Percentiles rank a stretch among this genome's conserved stretches.
Evolutionary conservation across 2,888 invertebrate species (phyloP).

Genomic region (Epirrhoe tristata): DNA sequence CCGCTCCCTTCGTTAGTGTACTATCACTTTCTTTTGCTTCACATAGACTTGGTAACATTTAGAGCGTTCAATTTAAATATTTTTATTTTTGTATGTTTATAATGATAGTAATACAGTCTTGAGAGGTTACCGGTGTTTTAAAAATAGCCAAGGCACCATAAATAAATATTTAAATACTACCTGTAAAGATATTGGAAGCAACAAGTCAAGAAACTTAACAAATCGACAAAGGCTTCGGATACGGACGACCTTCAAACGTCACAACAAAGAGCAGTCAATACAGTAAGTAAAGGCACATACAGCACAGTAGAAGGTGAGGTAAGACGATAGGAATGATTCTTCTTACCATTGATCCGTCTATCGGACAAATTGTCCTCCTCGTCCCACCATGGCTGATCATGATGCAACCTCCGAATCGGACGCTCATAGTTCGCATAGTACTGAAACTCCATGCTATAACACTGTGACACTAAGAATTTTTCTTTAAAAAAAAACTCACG

Average conservation of each 20-base stretch:
- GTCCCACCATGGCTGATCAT: slow-evolving; percentile 79
- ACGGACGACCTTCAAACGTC: slow-evolving; percentile 17
- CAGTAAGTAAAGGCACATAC: background rate
- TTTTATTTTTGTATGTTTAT: too few relatives aligned
- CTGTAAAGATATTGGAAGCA: slow-evolving; percentile 1
- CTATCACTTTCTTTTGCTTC: too few relatives aligned
- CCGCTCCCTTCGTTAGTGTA: too few relatives aligned
- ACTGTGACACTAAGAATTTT: slow-evolving; percentile 49
- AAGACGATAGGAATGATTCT: background rate
- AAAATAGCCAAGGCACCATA: background rate
- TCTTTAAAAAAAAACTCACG: slow-evolving; percentile 47
- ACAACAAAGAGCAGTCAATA: slow-evolving; percentile 5
- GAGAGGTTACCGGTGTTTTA: too few relatives aligned
- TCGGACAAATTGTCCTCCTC: slow-evolving; percentile 79
- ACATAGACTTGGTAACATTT: too few relatives aligned
- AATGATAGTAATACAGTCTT: too few relatives aligned
- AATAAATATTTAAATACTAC: background rate
- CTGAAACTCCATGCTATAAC: slow-evolving; percentile 75
- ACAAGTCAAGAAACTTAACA: slow-evolving; percentile 16
- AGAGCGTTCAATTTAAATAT: too few relatives aligned
- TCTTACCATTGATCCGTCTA: slow-evolving; percentile 74
- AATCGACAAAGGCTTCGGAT: slow-evolving; percentile 13
- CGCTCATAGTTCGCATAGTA: slow-evolving; percentile 76
- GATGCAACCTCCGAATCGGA: slow-evolving; percentile 59
- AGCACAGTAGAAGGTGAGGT: background rate